These are phyloP conservation scores for Hepsetus odoe DNA, from an alignment of 2,113 vertebrate species.

Conservation along the genomic window DNA sequence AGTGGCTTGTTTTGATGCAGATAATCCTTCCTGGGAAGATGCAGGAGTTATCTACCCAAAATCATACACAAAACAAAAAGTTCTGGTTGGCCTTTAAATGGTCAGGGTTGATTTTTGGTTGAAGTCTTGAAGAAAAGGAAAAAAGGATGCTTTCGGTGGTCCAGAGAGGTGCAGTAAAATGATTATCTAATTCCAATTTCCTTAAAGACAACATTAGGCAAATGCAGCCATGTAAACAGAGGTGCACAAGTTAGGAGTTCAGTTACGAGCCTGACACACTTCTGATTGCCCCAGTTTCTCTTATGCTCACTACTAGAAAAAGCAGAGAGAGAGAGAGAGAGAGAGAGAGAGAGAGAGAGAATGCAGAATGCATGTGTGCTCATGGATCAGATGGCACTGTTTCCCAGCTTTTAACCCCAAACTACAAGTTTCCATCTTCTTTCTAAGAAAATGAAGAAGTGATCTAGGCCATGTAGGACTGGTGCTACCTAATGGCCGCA, in stretches of 20 bases:
- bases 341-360: slow-evolving; percentile 6
- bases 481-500: slow-evolving; percentile 66
- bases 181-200: not conserved
- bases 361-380: slow-evolving; percentile 9
- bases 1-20: not conserved
- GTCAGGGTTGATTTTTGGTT: slow-evolving; percentile 2
- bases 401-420: slow-evolving; percentile 28
- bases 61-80: slow-evolving; percentile 9
- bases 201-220: slow-evolving; percentile 26
- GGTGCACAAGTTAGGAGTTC: slow-evolving; percentile 19
- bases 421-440: slow-evolving; percentile 35
- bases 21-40: not conserved
- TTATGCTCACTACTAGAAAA: not conserved
- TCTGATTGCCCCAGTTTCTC: slow-evolving; percentile 38
- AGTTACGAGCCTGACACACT: slow-evolving; percentile 27
- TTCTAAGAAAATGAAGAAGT: not conserved
- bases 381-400: slow-evolving; percentile 7
- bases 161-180: not conserved
- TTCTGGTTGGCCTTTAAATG: not conserved
- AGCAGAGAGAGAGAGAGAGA: slow-evolving; percentile 22
- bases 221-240: slow-evolving; percentile 26
- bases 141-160: not conserved
- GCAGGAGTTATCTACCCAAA: not conserved
- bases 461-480: slow-evolving; percentile 3
- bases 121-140: not conserved